These are phyloP conservation scores for Misgurnus mizolepis DNA, from an alignment of 2,113 vertebrate species.

Conservation along the genomic window DNA sequence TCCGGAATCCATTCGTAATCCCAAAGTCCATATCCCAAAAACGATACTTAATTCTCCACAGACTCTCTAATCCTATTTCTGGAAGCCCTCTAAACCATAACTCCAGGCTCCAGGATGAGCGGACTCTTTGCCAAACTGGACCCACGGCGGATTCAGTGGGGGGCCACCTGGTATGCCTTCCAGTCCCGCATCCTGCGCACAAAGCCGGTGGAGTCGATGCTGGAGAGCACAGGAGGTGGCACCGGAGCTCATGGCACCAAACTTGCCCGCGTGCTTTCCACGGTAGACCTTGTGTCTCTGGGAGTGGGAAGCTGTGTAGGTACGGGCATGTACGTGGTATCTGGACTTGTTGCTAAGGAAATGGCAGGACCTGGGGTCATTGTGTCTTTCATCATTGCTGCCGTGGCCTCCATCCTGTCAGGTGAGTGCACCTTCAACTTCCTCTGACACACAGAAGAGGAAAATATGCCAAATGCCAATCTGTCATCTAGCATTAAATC, in stretches of 20 bases:
- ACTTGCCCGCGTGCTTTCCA: constrained; percentile 90
- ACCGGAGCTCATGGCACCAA: constrained; percentile 71
- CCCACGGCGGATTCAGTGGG: constrained; percentile 81
- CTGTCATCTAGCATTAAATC: constrained; percentile 7
- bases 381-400: constrained; percentile 94
- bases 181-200: constrained; percentile 86
- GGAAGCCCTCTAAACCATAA: not conserved
- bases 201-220: constrained; percentile 92
- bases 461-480: not conserved
- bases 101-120: constrained; percentile 69
- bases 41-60: not conserved
- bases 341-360: constrained; percentile 93
- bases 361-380: constrained; percentile 96
- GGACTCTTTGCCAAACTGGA: constrained; percentile 76
- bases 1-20: not conserved
- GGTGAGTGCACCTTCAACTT: constrained; percentile 69
- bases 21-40: not conserved
- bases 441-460: constrained; percentile 21
- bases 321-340: constrained; percentile 97
- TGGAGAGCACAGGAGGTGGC: constrained; percentile 72
- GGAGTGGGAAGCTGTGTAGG: constrained; percentile 98
- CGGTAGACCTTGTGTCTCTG: constrained; percentile 92
- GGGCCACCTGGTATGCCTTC: constrained; percentile 78
- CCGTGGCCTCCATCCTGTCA: constrained; percentile 89
- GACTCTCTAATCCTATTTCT: not conserved